phyloP scores from a whole-genome alignment of 2,888 invertebrate genomes.

The Sarcophaga subvicina region DNA sequence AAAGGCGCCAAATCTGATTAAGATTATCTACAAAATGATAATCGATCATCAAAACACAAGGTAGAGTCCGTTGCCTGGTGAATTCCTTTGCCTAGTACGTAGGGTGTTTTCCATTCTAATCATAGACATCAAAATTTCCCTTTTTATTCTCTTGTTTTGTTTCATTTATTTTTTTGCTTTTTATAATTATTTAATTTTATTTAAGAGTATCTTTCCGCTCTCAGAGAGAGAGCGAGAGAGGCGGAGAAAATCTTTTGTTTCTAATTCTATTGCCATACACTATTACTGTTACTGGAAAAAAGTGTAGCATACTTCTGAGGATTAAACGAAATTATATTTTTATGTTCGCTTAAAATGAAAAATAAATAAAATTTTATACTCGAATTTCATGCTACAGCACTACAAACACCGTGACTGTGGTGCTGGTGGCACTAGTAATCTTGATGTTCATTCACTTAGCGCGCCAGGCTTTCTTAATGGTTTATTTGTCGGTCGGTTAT shows the following conservation, averaged over 20 bases:
- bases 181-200: background rate
- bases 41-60: no score
- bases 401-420: constrained; percentile 7
- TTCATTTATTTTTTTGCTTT: background rate
- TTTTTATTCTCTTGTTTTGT: background rate
- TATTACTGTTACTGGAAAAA: background rate
- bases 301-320: constrained; percentile 63
- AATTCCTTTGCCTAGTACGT: no score
- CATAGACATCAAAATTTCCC: no score
- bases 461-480: constrained; percentile 37
- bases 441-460: constrained; percentile 42
- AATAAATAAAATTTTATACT: constrained; percentile 38
- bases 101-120: no score
- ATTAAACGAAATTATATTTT: constrained; percentile 68
- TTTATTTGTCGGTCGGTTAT: constrained; percentile 29
- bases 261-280: background rate
- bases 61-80: no score
- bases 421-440: background rate
- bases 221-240: background rate
- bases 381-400: constrained; percentile 23
- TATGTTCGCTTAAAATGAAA: constrained; percentile 60
- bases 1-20: no score
- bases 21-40: no score
- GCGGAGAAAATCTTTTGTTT: background rate
- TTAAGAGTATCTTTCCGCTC: background rate